Evolutionary conservation across 2,797 vertebrate species (phyloP), one percentile per base, ranked within the genome.

Genomic region (Atherinosoma microstoma): DNA sequence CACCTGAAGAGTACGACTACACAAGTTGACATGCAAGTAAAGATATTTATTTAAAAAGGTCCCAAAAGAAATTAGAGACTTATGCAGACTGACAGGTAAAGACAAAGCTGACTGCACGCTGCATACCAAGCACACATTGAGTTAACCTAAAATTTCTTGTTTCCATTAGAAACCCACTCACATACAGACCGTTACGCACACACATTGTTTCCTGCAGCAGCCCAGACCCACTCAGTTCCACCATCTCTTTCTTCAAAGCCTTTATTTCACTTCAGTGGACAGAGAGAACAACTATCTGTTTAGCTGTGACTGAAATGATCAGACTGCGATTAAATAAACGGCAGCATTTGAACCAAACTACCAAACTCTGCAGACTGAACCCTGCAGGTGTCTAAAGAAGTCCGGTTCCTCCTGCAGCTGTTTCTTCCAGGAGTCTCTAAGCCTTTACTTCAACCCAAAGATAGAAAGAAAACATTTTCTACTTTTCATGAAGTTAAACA

Each of bases 381-480:
- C 42, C 8, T 47, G 16, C 16, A 20, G 42, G 18, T 47, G 45
- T 47, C 11, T 38, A 12, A 15, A 40, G 4, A 15, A 15, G 13
- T 40, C 15, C 7, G 13, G 38, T 8, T n/a, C n/a, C n/a, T 47
- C 45, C 45, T 47, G 18, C 18, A 22, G 51, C 64, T 3, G 51
- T 56, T 54, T 66, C 64, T 66, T 27, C 6, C 29, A 29, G 49
- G 49, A 54, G 10, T 66, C 64, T 54, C 18, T 66, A 56, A 66
- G 38, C 64, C 51, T 9, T 66, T 20, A 66, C 49, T 38, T 54
- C 53, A 53, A 38, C 54, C 34, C 64, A 65, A 54, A 35, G 35
- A 65, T 65, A n/a, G n/a, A n/a, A n/a, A n/a, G n/a, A n/a, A n/a
- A n/a, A n/a, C n/a, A n/a, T n/a, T n/a, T n/a, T n/a, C 0, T 51